Evolutionary conservation across 2,797 vertebrate species (phyloP), one percentile per base, ranked within the genome.

Genomic region (Discoglossus pictus): DNA sequence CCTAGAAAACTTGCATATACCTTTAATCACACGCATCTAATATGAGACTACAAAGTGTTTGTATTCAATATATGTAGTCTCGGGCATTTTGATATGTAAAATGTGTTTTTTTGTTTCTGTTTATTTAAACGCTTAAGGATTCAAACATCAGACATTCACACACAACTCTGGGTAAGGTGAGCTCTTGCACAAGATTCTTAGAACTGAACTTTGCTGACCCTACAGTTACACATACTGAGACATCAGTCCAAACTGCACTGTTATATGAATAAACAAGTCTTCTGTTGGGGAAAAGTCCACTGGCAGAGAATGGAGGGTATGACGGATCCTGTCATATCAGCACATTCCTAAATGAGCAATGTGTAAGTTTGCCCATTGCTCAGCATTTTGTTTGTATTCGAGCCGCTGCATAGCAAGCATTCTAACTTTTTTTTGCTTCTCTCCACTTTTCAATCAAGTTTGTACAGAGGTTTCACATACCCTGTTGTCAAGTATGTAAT

Each of bases 241-340:
- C 20, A 39, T 15, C n/a, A 56, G 51, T 63, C 52, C 48, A 55
- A 34, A 63, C 51, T 70, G 10, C 60, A 23, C 12, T 18, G 67
- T 61, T 54, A n/a, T 56, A 62, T 63, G 53, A 71, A 58, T 43
- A 63, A 70, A 64, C 43, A 50, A 59, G 43, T 24, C 9, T 12
- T 43, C 7, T 50, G 53, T 11, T 38, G 27, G 46, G 44, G 7
- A 13, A 25, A 7, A 15, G 44, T 52, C 15, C 18, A 20, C 52
- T 65, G 53, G 61, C 68, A 59, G 52, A 4, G 24, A 17, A 12
- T 43, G 60, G 21, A 50, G 60, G 36, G 17, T 42, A 36, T 31
- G 52, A 58, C 17, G 17, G 46, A 27, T 44, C 13, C 18, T 16
- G 38, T 67, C 55, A n/a, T 38, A 38, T 67, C 47, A 60, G 59